phyloP scores from a whole-genome alignment of 2,888 invertebrate species.

The Erannis defoliaria region DNA sequence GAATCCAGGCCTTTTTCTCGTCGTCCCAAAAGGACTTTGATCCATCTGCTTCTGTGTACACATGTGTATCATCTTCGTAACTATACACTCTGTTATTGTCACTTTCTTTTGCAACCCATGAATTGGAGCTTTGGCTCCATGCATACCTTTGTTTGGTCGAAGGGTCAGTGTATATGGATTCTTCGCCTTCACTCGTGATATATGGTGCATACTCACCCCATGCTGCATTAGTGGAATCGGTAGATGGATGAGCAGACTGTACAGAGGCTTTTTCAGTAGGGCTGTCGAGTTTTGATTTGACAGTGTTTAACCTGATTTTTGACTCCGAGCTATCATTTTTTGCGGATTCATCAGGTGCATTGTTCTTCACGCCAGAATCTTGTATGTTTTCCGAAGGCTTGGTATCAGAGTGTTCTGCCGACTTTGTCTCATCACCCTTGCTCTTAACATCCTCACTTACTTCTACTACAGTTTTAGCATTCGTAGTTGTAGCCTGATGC shows the following conservation, averaged over 20 bases:
- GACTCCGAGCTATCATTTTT: constrained; percentile 3
- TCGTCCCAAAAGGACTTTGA: constrained; percentile 96
- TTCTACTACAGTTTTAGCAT: constrained; percentile 23
- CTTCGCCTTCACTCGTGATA: constrained; percentile 90
- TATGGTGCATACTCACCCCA: constrained; percentile 86
- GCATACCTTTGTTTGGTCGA: constrained; percentile 88
- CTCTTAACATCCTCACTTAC: constrained; percentile 15
- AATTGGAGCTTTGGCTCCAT: constrained; percentile 85
- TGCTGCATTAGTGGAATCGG: constrained; percentile 38
- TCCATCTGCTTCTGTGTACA: constrained; percentile 95
- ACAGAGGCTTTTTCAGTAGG: constrained; percentile 9
- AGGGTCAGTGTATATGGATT: constrained; percentile 92
- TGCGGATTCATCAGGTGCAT: neutral
- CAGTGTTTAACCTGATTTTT: neutral
- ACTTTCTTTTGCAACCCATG: constrained; percentile 80
- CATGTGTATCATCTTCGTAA: constrained; percentile 92
- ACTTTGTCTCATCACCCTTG: constrained; percentile 1
- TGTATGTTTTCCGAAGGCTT: neutral
- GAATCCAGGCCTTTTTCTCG: constrained; percentile 97
- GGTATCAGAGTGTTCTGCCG: constrained; percentile 17
- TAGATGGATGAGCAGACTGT: constrained; percentile 17
- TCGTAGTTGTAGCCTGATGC: constrained; percentile 52
- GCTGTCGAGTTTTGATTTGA: neutral
- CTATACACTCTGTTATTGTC: constrained; percentile 85
- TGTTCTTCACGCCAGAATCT: constrained; percentile 27